A percentile compares a stretch with the other conserved stretches of the same genome.
Evolutionary conservation across 1,140 invertebrate species (phyloP).

Genomic region (Neodiprion pinetum): DNA sequence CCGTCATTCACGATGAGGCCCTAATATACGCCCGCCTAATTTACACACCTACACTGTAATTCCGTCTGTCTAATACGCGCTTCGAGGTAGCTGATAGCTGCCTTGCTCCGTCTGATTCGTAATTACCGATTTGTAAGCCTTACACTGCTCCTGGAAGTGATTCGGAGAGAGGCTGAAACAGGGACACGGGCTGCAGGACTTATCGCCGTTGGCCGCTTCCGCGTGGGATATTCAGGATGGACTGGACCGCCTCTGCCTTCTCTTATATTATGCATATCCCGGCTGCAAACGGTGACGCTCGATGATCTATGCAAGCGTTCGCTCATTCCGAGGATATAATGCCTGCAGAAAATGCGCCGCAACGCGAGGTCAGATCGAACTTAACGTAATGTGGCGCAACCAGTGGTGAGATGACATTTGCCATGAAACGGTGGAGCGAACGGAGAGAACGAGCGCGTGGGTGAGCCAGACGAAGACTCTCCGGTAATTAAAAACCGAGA

Average conservation of each 20-base stretch:
- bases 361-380: no score
- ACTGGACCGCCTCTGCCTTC: background rate
- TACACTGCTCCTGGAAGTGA: background rate
- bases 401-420: no score
- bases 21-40: background rate
- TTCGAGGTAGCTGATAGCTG: background rate
- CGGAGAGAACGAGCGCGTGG: no score
- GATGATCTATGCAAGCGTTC: no score
- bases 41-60: background rate
- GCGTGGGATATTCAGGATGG: slow-evolving; percentile 39
- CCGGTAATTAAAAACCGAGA: no score
- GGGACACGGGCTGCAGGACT: slow-evolving; percentile 17
- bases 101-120: background rate
- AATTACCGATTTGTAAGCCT: slow-evolving; percentile 8
- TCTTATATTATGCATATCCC: no score
- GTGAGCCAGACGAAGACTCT: no score
- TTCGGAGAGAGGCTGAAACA: slow-evolving; percentile 11
- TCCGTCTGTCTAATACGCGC: background rate
- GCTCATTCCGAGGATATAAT: no score
- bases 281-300: no score
- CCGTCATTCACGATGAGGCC: background rate
- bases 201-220: slow-evolving; percentile 32
- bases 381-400: no score
- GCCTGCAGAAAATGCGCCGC: no score
- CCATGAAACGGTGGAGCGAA: no score